These are phyloP conservation scores for Indicator indicator DNA, from an alignment of 2,113 vertebrate genomes.

Conservation along the genomic window DNA sequence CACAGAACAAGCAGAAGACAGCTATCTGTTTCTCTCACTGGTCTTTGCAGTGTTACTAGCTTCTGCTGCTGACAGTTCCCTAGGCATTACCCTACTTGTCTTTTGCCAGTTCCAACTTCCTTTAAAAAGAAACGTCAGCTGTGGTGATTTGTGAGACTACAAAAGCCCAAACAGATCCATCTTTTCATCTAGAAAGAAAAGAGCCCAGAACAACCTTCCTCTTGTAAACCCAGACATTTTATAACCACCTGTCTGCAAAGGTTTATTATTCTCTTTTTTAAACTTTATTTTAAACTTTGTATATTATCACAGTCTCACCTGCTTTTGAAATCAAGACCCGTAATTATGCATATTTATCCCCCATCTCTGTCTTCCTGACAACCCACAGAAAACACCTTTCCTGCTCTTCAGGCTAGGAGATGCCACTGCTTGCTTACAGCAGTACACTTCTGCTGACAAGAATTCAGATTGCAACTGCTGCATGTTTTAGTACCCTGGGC, in stretches of 20 bases:
- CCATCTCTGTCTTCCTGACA: background rate
- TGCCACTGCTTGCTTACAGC: background rate
- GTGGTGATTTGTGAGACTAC: background rate
- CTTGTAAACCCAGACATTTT: accelerated
- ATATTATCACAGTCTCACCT: background rate
- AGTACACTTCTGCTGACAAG: background rate
- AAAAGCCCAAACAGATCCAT: background rate
- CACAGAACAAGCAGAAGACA: background rate
- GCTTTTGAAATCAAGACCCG: background rate
- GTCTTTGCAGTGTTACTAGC: background rate
- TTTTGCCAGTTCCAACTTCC: background rate
- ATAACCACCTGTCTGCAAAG: background rate
- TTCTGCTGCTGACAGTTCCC: background rate
- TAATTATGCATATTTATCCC: background rate
- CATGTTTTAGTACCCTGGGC: background rate
- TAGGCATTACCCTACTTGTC: background rate
- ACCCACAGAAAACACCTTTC: background rate
- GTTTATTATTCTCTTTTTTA: background rate
- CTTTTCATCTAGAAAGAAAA: background rate
- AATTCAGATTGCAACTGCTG: background rate
- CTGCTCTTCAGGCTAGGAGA: background rate
- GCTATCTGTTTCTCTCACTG: background rate
- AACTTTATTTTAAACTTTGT: background rate
- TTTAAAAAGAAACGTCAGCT: background rate
- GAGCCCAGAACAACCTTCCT: background rate